Evolutionary conservation across 2,797 vertebrate species (phyloP).

Genomic region (Gallirallus australis): DNA sequence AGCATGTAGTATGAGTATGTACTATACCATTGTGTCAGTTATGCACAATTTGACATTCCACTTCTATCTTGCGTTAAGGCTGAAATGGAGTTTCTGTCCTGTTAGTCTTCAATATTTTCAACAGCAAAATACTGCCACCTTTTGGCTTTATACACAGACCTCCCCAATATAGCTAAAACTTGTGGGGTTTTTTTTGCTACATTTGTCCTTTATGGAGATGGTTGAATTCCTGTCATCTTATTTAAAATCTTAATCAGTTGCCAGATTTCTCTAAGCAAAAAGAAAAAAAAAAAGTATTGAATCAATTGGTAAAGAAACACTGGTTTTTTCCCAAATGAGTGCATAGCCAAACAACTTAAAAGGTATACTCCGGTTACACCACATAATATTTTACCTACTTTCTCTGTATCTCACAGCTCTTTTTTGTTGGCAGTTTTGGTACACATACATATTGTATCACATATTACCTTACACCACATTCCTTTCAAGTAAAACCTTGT

Average conservation of each 20-base stretch:
- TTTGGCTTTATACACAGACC: conserved; percentile 61
- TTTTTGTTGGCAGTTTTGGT: neutral
- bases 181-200: neutral
- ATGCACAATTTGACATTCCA: conserved; percentile 54
- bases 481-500: neutral
- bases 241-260: neutral
- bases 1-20: conserved; percentile 31
- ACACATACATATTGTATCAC: neutral
- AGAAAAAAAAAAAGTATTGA: neutral
- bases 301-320: neutral
- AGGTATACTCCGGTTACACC: neutral
- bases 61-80: conserved; percentile 25
- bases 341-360: neutral
- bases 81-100: conserved; percentile 22
- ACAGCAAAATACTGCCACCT: conserved; percentile 82
- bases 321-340: neutral
- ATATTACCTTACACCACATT: neutral
- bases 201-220: neutral
- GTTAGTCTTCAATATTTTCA: neutral
- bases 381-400: neutral
- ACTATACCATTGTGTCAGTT: conserved; percentile 40
- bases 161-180: neutral
- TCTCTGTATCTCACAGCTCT: neutral
- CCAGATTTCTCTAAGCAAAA: neutral
- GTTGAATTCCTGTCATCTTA: neutral